phyloP scores from a whole-genome alignment of 2,113 vertebrate species.

The Myanophis thanlyinensis region DNA sequence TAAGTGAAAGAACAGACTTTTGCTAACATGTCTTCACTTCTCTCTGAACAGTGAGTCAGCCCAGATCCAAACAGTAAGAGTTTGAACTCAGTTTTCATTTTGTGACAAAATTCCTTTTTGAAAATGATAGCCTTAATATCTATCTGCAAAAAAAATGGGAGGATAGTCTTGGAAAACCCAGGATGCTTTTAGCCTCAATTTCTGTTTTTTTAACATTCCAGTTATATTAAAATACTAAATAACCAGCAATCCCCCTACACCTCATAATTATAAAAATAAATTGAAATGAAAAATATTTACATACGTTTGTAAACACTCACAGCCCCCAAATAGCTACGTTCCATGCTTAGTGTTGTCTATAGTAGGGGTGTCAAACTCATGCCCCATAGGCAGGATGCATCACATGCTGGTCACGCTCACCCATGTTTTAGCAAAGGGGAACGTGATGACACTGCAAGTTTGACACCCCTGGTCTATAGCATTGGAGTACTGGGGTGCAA shows the following conservation, averaged over 20 bases:
- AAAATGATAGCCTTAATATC: background rate
- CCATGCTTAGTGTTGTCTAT: background rate
- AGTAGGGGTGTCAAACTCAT: no score
- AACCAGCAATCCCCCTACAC: background rate
- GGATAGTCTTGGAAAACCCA: background rate
- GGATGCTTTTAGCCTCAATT: background rate
- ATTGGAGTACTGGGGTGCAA: background rate
- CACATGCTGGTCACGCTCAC: no score
- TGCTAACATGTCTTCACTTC: background rate
- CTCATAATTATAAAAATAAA: background rate
- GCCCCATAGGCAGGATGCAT: no score
- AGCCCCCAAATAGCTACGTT: background rate
- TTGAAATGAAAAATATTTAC: background rate
- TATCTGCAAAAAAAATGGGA: background rate
- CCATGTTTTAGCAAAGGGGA: no score
- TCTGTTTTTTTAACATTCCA: background rate
- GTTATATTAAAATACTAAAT: background rate
- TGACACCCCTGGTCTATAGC: no score
- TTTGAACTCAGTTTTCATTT: background rate
- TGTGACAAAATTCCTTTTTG: background rate
- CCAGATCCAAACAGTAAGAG: background rate
- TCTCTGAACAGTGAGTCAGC: background rate
- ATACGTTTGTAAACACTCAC: background rate
- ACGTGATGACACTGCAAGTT: no score
- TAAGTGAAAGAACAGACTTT: background rate